Base-by-base conservation (phyloP, 2,888 invertebrate genomes). In the Leptura quadrifasciata region DNA sequence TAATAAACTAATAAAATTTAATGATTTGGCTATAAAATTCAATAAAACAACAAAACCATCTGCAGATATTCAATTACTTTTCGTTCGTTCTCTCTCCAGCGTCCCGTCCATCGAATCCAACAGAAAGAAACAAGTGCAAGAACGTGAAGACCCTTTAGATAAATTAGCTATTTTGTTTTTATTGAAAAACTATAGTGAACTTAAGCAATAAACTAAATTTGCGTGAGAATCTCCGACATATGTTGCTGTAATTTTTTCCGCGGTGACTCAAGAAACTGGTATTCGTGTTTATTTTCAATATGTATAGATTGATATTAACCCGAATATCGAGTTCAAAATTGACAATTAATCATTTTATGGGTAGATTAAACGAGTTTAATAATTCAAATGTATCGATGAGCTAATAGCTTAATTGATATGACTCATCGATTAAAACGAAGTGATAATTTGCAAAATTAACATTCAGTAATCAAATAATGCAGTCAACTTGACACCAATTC, bases 381-480 rank as follows among this genome's bases (percentile, higher is more conserved):
- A 83, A 85, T 85, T 84, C 85, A 85, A 84, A 86, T 85, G 84
- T 87, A 87, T 87, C 86, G 87, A 87, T 87, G 87, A 87, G 86
- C 85, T 87, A 87, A 87, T 84, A 82, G 82, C 82, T 83, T 85
- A 85, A 85, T 85, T 84, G 83, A 79, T 79, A 82, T 85, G 85
- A 85, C 80, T 85, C 85, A 85, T 84, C 82, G 83, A 84, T 83
- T 83, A 81, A 81, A 82, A 80, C 80, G 39, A 78, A 83, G 83
- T 80, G 83, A 83, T 83, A 83, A 80, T 82, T 77, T 72, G 80
- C 80, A 67, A 80, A 80, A 80, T 80, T 79, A 80, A 79, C 80
- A 80, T 80, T 76, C 65, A 72, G 76, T 80, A 80, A 80, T 80
- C 78, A 75, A 77, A 80, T 80, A 73, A 80, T 76, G 77, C 70